Percentiles rank a stretch among this genome's conserved stretches.
phyloP scores from a whole-genome alignment of 2,797 vertebrate genomes.

The Macropus fuliginosus region DNA sequence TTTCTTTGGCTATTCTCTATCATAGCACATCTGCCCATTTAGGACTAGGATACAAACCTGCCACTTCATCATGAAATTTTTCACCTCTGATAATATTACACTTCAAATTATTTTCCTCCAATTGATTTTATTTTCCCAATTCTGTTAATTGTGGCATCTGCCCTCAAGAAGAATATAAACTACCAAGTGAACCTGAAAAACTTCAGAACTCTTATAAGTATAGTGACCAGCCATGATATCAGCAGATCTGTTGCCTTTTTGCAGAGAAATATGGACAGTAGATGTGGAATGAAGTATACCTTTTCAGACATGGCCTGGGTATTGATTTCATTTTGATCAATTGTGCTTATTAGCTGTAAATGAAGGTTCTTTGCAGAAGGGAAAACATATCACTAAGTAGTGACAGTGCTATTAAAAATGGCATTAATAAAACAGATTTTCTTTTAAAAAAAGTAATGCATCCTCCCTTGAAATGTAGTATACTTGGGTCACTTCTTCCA shows the following conservation, averaged over 20 bases:
- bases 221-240: background rate
- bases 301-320: background rate
- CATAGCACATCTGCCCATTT: background rate
- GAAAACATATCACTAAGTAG: background rate
- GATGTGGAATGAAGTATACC: background rate
- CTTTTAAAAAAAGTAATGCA: background rate
- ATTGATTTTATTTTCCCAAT: background rate
- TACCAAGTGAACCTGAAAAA: background rate
- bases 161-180: background rate
- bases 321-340: background rate
- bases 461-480: background rate
- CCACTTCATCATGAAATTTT: background rate
- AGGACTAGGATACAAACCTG: background rate
- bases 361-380: background rate
- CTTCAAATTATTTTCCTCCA: background rate
- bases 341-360: background rate
- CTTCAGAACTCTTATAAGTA: background rate
- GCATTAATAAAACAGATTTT: background rate
- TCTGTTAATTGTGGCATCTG: background rate
- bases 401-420: background rate
- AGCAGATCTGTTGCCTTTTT: background rate
- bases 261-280: background rate
- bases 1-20: background rate
- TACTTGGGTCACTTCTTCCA: background rate
- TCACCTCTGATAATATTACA: background rate